Evolutionary conservation across 2,797 vertebrate genomes (phyloP), one percentile per base, ranked within the genome.

Genomic region (Stomatorhinus walkeri): DNA sequence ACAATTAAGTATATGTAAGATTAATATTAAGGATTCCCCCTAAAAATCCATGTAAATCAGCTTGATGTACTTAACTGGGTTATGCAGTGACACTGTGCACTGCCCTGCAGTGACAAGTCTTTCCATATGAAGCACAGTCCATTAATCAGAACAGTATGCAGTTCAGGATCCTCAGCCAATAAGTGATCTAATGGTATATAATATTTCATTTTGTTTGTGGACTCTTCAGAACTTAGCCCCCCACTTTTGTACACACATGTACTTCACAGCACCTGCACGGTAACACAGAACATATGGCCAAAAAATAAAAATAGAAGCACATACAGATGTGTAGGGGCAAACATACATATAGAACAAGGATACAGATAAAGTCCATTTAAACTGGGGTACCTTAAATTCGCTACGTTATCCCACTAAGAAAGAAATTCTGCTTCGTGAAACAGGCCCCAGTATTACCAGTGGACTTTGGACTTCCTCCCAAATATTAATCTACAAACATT

Each of bases 161-260:
- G 36, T n/a, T 19, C 86, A 40, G 56, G 40, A 36, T 43, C 56
- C 19, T 16, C 36, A 56, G 85, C 85, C 85, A 87, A 46, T 59
- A 64, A 40, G 40, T 87, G 86, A 87, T 43, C 54, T 87, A 87
- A 87, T 61, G 85, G 85, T 59, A 61, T 61, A 87, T 61, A 64
- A 46, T 68, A 61, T 43, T 87, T 59, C 19, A 12, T 28, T 87
- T 61, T 72, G 64, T 87, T 54, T 32, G 48, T 49, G 48, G 49
- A 51, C 10, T 16, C 49, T 86, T 86, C 52, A 19, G 28, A 24
- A 54, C 22, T 16, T 86, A 52, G 9, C 1, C 36, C 59, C 59
- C 16, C 86, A 1, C 32, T 61, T 22, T 64, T 64, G 86, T n/a
- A 87, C 54, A 59, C 36, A 87, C 40, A 64, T 22, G 56, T 22